Conservation (phyloP, 2,797 vertebrate genomes). For the Artibeus lituratus region DNA sequence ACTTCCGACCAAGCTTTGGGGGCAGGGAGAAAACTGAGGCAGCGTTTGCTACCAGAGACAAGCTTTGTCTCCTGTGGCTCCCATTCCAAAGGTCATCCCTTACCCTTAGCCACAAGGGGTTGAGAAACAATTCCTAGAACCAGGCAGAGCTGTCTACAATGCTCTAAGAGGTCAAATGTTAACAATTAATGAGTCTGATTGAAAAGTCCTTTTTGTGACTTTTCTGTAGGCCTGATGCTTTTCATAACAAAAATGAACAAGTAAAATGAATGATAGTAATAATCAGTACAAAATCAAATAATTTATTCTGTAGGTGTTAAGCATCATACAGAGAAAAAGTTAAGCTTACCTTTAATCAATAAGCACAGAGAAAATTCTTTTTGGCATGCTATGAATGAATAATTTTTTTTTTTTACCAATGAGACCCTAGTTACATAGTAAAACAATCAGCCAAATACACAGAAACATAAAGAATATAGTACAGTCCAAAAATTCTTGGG, state of each 20-base stretch:
- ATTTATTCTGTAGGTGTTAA: background rate
- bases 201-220: background rate
- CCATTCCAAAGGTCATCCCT: no score
- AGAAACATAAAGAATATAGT: conserved; percentile 8
- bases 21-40: no score
- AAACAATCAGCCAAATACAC: background rate
- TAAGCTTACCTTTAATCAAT: background rate
- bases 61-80: no score
- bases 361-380: background rate
- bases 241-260: background rate
- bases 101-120: no score
- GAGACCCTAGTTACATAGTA: background rate
- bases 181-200: background rate
- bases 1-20: no score
- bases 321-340: background rate
- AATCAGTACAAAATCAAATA: conserved; percentile 1
- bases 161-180: background rate
- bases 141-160: no score
- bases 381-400: background rate
- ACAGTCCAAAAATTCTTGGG: background rate
- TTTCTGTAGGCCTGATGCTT: background rate
- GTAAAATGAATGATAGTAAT: background rate
- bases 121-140: no score
- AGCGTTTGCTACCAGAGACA: no score
- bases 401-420: background rate